Conservation (phyloP, 2,888 invertebrate genomes). For the Amaurobius ferox region DNA sequence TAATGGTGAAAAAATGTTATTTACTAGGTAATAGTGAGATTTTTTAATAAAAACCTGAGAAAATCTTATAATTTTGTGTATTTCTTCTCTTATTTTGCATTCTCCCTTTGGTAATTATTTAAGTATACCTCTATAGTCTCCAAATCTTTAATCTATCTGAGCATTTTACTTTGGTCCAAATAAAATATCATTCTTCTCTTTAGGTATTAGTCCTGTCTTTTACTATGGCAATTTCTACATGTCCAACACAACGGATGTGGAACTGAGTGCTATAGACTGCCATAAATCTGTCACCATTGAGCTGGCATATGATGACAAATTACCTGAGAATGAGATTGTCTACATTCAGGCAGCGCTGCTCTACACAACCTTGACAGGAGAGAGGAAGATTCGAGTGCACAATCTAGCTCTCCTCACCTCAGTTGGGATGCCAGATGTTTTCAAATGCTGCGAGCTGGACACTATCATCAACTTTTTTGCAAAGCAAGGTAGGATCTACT, state of each 20-base stretch:
- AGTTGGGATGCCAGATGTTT: conserved; percentile 93
- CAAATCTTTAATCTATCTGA: too few relatives aligned
- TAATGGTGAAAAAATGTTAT: too few relatives aligned
- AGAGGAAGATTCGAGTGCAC: conserved; percentile 91
- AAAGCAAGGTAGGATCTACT: conserved; percentile 82
- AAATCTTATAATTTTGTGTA: too few relatives aligned
- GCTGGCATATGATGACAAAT: conserved; percentile 98
- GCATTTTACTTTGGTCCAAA: background rate
- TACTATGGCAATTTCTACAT: conserved; percentile 98
- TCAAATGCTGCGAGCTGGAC: conserved; percentile 94
- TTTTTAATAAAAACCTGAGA: too few relatives aligned
- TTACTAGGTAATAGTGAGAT: too few relatives aligned
- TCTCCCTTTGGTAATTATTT: too few relatives aligned
- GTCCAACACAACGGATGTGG: conserved; percentile 98
- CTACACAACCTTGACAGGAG: conserved; percentile 88
- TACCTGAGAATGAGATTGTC: conserved; percentile 94
- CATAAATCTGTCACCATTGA: conserved; percentile 92
- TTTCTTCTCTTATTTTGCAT: too few relatives aligned
- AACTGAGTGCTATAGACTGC: conserved; percentile 90
- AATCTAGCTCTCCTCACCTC: conserved; percentile 84
- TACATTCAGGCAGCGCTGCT: conserved; percentile 93
- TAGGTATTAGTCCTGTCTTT: conserved; percentile 93
- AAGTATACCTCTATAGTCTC: too few relatives aligned
- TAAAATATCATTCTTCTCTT: background rate
- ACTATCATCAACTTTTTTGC: conserved; percentile 93